Evolutionary conservation across 1,140 invertebrate species (phyloP).

Genomic region (Heliconius congener): DNA sequence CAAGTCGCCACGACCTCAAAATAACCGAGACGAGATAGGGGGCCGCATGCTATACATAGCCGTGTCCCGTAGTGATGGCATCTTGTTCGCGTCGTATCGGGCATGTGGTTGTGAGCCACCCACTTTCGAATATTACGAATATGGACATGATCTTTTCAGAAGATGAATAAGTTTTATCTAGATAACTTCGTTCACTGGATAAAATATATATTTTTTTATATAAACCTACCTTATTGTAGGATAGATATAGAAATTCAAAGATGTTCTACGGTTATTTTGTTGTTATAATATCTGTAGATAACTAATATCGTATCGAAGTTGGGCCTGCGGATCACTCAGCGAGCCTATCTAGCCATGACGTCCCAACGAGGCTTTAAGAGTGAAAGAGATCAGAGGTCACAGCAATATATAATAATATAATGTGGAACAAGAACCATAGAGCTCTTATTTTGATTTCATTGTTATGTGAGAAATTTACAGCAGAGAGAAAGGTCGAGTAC

Average conservation of each 20-base stretch:
- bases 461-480: neutral
- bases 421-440: neutral
- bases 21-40: conserved; percentile 17
- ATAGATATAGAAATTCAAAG: too few relatives aligned
- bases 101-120: neutral
- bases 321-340: too few relatives aligned
- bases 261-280: too few relatives aligned
- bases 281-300: too few relatives aligned
- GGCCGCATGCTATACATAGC: conserved; percentile 24
- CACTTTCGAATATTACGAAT: neutral
- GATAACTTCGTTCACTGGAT: neutral
- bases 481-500: neutral
- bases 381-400: neutral
- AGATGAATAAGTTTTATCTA: neutral
- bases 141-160: neutral
- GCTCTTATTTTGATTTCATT: neutral
- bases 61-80: neutral
- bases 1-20: conserved; percentile 23
- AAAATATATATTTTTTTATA: neutral
- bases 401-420: neutral
- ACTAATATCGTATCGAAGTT: too few relatives aligned
- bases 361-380: neutral
- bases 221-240: too few relatives aligned
- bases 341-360: too few relatives aligned
- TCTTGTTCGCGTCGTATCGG: conserved; percentile 16